Evolutionary conservation across 2,888 invertebrate genomes (phyloP), one percentile per base, ranked within the genome.

Genomic region (Hypena proboscidalis): DNA sequence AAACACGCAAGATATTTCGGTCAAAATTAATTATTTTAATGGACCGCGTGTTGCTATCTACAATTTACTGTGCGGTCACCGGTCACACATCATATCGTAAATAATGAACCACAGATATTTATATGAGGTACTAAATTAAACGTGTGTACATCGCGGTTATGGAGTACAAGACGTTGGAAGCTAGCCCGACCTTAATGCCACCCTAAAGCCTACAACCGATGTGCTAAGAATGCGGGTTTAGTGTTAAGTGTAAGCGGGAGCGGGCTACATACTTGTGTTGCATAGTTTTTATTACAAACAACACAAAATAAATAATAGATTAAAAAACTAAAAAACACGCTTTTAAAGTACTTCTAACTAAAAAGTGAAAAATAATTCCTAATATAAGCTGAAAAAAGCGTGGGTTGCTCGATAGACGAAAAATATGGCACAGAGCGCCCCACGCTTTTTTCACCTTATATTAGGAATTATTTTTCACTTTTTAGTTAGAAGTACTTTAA

Each of bases 101-200:
- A 44, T 38, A 33, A 44, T 20, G 67, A 69, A 56, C 73, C 73
- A 58, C 64, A 73, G 72, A 74, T 72, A 76, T 78, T 79, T 80
- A 77, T 74, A 74, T 78, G 72, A 70, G 52, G 70, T 68, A 79
- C 79, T 88, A 87, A 85, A 85, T 85, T 85, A 76, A 81, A 78
- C 72, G 75, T 77, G 68, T 74, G 75, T 72, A 63, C 45, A 53
- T 55, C 57, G 62, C 41, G 52, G 60, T 67, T 60, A 63, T 67
- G 58, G 54, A 73, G 73, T 84, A 88, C 86, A 87, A 87, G 86
- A 84, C 68, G 80, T 81, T 88, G 88, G 88, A 85, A 79, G 72
- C 74, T 69, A 73, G 82, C 84, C 83, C 83, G 77, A 73, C 73
- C 80, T 75, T 82, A 82, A 82, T 82, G 74, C 67, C 53, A 58